Conservation (phyloP, 2,113 vertebrate genomes). For the Ancistrus triradiatus region DNA sequence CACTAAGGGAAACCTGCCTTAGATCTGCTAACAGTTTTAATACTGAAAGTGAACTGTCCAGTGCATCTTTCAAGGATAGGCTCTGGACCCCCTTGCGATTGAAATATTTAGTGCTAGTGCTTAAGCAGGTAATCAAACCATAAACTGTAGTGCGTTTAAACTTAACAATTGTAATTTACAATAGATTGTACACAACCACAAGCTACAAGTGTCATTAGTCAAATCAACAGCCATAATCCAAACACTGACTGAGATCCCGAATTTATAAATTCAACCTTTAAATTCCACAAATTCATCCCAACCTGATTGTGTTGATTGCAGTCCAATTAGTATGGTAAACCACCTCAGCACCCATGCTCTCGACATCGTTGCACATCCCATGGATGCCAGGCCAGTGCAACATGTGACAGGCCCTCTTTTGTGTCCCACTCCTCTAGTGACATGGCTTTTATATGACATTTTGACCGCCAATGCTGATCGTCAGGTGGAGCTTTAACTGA, state of each 20-base stretch:
- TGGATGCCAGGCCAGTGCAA: not conserved
- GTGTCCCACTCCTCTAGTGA: not conserved
- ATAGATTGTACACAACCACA: too few relatives aligned
- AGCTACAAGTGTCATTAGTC: too few relatives aligned
- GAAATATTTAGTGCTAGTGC: too few relatives aligned
- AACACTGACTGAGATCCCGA: not conserved
- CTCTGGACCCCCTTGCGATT: too few relatives aligned
- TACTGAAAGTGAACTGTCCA: too few relatives aligned
- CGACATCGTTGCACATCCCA: slow-evolving; percentile 13
- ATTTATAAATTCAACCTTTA: not conserved
- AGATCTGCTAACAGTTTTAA: too few relatives aligned
- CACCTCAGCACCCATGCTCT: slow-evolving; percentile 23
- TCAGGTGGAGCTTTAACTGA: slow-evolving; percentile 20
- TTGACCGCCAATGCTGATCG: not conserved
- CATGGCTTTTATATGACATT: slow-evolving; percentile 3
- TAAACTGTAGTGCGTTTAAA: not conserved
- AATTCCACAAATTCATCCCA: too few relatives aligned
- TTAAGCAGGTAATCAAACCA: too few relatives aligned
- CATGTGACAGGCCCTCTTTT: not conserved
- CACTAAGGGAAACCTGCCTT: too few relatives aligned
- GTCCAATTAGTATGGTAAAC: slow-evolving; percentile 1
- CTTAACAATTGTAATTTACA: too few relatives aligned
- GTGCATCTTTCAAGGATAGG: too few relatives aligned
- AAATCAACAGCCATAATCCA: not conserved
- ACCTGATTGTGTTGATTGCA: slow-evolving; percentile 8